Base-by-base conservation (phyloP, 1,140 invertebrate species). In the Ruditapes philippinarum region DNA sequence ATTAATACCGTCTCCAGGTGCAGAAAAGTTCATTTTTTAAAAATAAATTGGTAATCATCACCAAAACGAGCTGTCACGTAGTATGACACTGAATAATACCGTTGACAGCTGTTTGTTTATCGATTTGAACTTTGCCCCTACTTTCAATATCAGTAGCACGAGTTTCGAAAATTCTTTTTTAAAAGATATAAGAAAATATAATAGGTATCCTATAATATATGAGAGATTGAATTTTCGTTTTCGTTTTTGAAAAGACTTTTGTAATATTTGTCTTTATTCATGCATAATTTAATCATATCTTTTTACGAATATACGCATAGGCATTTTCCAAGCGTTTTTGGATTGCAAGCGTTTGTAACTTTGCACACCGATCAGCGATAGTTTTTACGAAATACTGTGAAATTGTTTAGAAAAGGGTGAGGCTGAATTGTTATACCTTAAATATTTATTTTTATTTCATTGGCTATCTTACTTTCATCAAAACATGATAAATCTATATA, bases 1-100 rank as follows among this genome's bases (percentile, higher is more conserved):
- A 73, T 76, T 86, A 54, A 90, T 88, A 22, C 89, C 89, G 68
- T 92, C 91, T 40, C 85, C 90, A 51, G 86, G 91, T 14, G 90
- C 88, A 51, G 81, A 78, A 60, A 89, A 89, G 87, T 82, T 89
- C 79, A 82, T 89, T 81, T 70, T 79, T 51, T 36, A 19, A 36
- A 70, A 40, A 40, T 51, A 78, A 40, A 78, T 51, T 54, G n/a
- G 45, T 33, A 79, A 68, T 25, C 54, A 73, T 74, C 28, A 74
- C 22, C 38, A 65, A 86, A 42, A 22, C 45, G 31, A 60, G 74
- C 51, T 60, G 51, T 60, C 31, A 49, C 22, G 2, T 22, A 78
- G 25, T 51, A 12, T 51, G 12, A 51, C 45, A 19, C 4, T 54
- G 45, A 78, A 19, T 33, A 78, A n/a, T 51, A 0, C 31, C 14